Percentiles rank a stretch among this genome's conserved stretches.
phyloP scores from a whole-genome alignment of 2,797 vertebrate genomes.

The Hyperoplus immaculatus region DNA sequence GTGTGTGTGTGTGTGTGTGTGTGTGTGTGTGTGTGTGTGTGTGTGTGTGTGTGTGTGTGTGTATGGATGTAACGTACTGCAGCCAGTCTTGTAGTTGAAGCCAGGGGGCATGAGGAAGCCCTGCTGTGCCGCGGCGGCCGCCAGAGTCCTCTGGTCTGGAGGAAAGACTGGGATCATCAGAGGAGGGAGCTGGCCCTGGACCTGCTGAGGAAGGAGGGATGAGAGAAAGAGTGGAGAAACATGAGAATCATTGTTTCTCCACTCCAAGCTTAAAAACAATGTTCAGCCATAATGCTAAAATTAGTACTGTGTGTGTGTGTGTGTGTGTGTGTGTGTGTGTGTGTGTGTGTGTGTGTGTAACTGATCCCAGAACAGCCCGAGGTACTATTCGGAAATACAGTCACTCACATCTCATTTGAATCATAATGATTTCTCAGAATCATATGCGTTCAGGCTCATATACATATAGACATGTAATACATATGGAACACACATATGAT shows the following conservation, averaged over 20 bases:
- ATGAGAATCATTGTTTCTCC: conserved; percentile 17
- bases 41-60: conserved; percentile 8
- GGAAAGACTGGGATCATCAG: conserved; percentile 99
- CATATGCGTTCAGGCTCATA: conserved; percentile 31
- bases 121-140: conserved; percentile 97
- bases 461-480: conserved; percentile 13
- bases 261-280: not conserved
- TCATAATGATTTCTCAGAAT: conserved; percentile 15
- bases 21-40: conserved; percentile 8
- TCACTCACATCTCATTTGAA: conserved; percentile 29
- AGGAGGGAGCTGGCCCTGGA: conserved; percentile 98
- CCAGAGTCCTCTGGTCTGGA: conserved; percentile 96
- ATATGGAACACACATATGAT: conserved; percentile 10
- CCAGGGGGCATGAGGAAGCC: conserved; percentile 98
- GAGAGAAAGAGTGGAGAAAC: not conserved
- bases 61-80: conserved; percentile 91
- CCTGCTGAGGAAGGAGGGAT: conserved; percentile 89
- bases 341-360: not conserved
- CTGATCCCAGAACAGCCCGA: conserved; percentile 8
- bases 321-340: too few species aligned
- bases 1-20: not conserved
- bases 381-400: not conserved
- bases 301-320: not conserved
- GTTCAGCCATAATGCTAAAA: conserved; percentile 9
- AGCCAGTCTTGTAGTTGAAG: conserved; percentile 99